Evolutionary conservation across 2,797 vertebrate genomes (phyloP).

Genomic region (Lepidocolaptes lacrymiger): DNA sequence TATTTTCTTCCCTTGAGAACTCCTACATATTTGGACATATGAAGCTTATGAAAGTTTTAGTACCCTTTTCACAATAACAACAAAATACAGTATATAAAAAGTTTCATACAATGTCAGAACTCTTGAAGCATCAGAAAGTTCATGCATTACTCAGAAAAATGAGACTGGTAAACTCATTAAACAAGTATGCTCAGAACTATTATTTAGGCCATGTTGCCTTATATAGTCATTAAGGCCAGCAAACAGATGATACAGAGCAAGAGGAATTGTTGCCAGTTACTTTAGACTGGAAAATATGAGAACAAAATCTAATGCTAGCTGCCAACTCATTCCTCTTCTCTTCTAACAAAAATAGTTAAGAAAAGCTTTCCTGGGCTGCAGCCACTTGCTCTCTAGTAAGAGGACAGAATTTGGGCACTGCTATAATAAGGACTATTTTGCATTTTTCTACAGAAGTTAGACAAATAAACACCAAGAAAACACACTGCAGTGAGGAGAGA

Average conservation of each 20-base stretch:
- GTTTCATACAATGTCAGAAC: not conserved
- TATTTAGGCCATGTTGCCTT: slow-evolving; percentile 71
- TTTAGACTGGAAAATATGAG: slow-evolving; percentile 78
- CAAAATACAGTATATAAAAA: not conserved
- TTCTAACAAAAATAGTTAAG: slow-evolving; percentile 50
- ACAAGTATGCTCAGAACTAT: slow-evolving; percentile 52
- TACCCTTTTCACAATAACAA: not conserved
- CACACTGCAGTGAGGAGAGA: not conserved
- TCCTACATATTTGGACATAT: not conserved
- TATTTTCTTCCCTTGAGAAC: not conserved
- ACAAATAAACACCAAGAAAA: slow-evolving; percentile 10
- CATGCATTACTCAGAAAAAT: slow-evolving; percentile 7
- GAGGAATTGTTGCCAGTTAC: slow-evolving; percentile 70
- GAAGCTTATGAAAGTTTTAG: not conserved
- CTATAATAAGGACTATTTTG: not conserved
- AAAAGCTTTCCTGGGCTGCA: slow-evolving; percentile 14
- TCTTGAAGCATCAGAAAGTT: not conserved
- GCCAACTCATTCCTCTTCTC: slow-evolving; percentile 68
- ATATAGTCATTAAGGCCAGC: slow-evolving; percentile 70
- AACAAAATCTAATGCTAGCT: slow-evolving; percentile 58
- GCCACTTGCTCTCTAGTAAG: slow-evolving; percentile 25
- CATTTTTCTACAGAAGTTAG: not conserved
- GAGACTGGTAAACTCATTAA: slow-evolving; percentile 62
- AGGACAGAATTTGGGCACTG: not conserved
- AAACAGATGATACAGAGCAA: slow-evolving; percentile 64